Evolutionary conservation across 92 coral and sea anemone genomes (phyloP), one percentile per base, ranked within the genome.

Genomic region (Epizoanthus stellaris): DNA sequence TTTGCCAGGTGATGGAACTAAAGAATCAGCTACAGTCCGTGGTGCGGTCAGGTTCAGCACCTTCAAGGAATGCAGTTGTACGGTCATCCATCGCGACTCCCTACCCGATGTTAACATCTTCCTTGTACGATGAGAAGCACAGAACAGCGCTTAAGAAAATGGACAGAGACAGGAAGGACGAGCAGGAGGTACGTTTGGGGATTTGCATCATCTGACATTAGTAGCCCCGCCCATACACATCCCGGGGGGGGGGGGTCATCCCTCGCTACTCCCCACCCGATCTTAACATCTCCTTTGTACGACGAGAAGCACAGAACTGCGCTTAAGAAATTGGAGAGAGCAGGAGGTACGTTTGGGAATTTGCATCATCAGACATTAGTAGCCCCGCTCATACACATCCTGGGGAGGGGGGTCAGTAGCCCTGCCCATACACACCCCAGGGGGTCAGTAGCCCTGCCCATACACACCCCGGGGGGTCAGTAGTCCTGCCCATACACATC

Each of bases 121-220:
- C 83, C 2, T 52, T 52, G 77, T 86, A 93, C 67, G 99, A 96
- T 42, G 98, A 94, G 40, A 96, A 94, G 79, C 96, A 95, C 70
- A 95, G 91, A 76, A 90, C 93, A 2, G 80, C 77, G 82, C 70
- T 96, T 84, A 92, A 88, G 81, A 94, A 91, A 83, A 94, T 96
- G 53, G 99, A 96, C 80, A 94, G 91, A 79, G 94, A 93, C 52
- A 90, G 94, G 70, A 96, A 92, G 80, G 99, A 96, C n/a, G 92
- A 94, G 0, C 91, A 95, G 57, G 99, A 96, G 98, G 99, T 96
- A 66, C 43, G 62, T 47, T 60, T 64, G 5, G 15, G 10, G 4
- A 58, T 62, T 16, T 10, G 6, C 13, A 6, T 71, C 58, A 4
- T 13, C 23, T 0, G 16, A 17, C 75, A 19, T 82, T 43, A 13